These are phyloP conservation scores for Nannoperca obscura DNA, from an alignment of 2,797 vertebrate genomes.

Conservation along the genomic window DNA sequence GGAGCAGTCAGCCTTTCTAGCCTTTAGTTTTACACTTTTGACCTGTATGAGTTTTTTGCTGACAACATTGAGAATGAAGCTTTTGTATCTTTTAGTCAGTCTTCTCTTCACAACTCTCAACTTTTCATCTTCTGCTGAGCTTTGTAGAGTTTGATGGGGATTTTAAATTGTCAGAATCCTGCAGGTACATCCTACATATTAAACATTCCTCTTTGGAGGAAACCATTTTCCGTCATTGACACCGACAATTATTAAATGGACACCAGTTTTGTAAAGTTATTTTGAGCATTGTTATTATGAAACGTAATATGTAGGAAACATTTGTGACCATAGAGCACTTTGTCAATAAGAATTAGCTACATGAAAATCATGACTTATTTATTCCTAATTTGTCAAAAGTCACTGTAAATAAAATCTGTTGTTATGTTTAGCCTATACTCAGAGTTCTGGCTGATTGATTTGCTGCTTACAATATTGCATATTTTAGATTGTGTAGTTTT, in stretches of 20 bases:
- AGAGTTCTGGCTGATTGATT: background rate
- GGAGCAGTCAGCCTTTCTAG: conserved; percentile 27
- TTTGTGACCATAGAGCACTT: background rate
- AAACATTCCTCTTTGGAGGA: conserved; percentile 30
- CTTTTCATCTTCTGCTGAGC: conserved; percentile 60
- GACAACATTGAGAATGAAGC: conserved; percentile 37
- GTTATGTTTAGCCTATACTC: background rate
- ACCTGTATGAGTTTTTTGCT: conserved; percentile 41
- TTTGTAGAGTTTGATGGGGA: conserved; percentile 25
- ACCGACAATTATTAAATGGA: conserved; percentile 7
- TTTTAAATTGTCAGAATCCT: conserved; percentile 45
- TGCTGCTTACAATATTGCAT: background rate
- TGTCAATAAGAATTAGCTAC: background rate
- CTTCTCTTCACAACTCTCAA: conserved; percentile 37
- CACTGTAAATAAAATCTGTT: background rate
- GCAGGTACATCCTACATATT: conserved; percentile 51
- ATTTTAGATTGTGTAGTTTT: background rate
- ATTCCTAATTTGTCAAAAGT: background rate
- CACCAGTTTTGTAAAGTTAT: background rate
- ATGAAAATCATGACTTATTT: background rate
- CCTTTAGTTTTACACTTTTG: conserved; percentile 50
- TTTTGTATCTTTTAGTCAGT: conserved; percentile 42
- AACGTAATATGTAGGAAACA: background rate
- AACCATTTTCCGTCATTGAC: conserved; percentile 11
- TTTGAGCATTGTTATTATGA: background rate